Base-by-base conservation (phyloP, 2,888 invertebrate genomes). In the Amphipyra berbera region DNA sequence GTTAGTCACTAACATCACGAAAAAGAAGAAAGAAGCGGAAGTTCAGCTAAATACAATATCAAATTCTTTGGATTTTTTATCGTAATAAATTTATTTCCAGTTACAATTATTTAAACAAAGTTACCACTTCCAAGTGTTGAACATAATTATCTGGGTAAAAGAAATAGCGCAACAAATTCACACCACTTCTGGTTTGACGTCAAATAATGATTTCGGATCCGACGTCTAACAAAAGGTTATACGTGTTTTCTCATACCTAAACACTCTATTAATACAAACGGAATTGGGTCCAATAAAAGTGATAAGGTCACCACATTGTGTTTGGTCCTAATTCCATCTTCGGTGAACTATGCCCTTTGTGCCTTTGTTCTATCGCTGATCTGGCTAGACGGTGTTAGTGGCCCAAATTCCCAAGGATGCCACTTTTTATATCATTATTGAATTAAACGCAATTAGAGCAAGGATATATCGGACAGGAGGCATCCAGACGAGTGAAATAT, bases 401-500 rank as follows among this genome's bases (percentile, higher is more conserved):
- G 10, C 54, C 62, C 40, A 50, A 61, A 75, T 75, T 46, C 47
- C 15, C 52, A 54, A 58, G 49, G 55, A 46, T 52, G 53, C 55
- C 8, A 5, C 27, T 37, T 71, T 61, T 57, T 44, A 44, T 15
- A 52, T 10, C 33, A 57, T 74, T 52, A 69, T 69, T 70, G 46
- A 61, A 78, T 61, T 65, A 64, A 59, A 64, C 71, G 68, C 69
- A 79, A 73, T 76, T 72, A 69, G 72, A 71, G 52, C 77, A 76
- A 74, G 68, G 70, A 70, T 72, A 68, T 71, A 59, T 56, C 46
- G 73, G 68, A 70, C 74, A 73, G 78, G 78, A 78, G 66, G 63
- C 78, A 81, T 73, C 79, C 80, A 82, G 82, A 82, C 83, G 83
- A 71, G 82, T 76, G 78, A 88, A 88, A 90, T 88, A 81, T 84